These are phyloP conservation scores for Spodoptera picta DNA, from an alignment of 2,888 invertebrate species.

Conservation along the genomic window DNA sequence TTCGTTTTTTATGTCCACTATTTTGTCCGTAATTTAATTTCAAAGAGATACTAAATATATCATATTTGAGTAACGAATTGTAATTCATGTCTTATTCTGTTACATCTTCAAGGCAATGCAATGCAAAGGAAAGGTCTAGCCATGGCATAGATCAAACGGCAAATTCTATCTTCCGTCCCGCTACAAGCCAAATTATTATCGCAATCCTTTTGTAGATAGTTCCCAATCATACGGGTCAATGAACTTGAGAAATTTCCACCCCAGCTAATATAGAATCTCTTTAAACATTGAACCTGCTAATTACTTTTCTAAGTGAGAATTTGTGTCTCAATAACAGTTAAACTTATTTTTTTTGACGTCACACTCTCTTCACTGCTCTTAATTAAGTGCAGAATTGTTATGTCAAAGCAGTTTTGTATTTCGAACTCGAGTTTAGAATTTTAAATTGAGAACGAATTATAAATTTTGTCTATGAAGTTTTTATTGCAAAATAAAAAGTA, in stretches of 20 bases:
- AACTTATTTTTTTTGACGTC: conserved; percentile 6
- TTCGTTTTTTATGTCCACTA: too few relatives aligned
- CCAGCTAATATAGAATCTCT: conserved; percentile 19
- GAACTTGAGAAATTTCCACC: conserved; percentile 25
- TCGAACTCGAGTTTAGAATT: neutral
- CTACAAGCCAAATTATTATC: conserved; percentile 4
- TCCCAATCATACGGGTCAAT: conserved; percentile 30
- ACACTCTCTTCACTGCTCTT: conserved; percentile 6
- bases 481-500: too few relatives aligned
- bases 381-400: conserved; percentile 14
- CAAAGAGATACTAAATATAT: too few relatives aligned
- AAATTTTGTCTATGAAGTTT: too few relatives aligned
- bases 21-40: too few relatives aligned
- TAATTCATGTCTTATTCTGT: too few relatives aligned
- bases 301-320: conserved; percentile 23
- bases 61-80: neutral
- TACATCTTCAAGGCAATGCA: too few relatives aligned
- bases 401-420: conserved; percentile 1
- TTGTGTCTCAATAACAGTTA: conserved; percentile 22
- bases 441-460: neutral
- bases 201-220: conserved; percentile 5
- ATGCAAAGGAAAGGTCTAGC: conserved; percentile 1
- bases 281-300: conserved; percentile 28
- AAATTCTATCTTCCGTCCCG: conserved; percentile 2
- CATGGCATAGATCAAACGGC: conserved; percentile 12